A percentile compares a stretch with the other conserved stretches of the same genome.
Evolutionary conservation across 2,888 invertebrate genomes (phyloP).

Genomic region (Arge pagana): DNA sequence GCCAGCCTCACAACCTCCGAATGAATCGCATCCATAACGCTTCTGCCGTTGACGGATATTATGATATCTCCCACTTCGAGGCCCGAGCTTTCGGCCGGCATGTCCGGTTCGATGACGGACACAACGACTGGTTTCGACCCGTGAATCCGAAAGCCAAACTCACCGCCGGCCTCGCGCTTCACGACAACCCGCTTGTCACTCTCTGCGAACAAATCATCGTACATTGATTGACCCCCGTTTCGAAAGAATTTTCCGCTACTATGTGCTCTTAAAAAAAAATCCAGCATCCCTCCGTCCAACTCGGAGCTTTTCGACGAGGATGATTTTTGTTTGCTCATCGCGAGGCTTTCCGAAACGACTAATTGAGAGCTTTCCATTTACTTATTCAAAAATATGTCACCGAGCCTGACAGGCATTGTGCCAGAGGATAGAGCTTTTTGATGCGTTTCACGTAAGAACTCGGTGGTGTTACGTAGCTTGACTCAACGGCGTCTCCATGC

Average conservation of each 20-base stretch:
- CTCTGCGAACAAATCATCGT: conserved; percentile 71
- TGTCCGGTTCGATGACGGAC: conserved; percentile 91
- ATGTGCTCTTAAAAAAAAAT: too few relatives aligned
- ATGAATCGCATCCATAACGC: conserved; percentile 90
- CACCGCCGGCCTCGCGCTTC: conserved; percentile 77
- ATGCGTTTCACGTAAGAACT: too few relatives aligned
- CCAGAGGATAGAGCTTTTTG: not conserved
- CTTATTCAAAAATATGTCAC: not conserved
- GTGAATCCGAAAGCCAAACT: conserved; percentile 94
- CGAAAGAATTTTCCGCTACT: too few relatives aligned
- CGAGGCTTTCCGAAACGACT: too few relatives aligned
- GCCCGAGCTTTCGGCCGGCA: conserved; percentile 90
- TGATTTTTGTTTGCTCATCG: not conserved
- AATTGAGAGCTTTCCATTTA: too few relatives aligned
- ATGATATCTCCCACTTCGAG: conserved; percentile 94
- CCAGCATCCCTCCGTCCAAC: conserved; percentile 1
- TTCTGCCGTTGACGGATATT: conserved; percentile 87
- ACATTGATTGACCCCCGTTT: too few relatives aligned
- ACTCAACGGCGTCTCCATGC: too few relatives aligned
- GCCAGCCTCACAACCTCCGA: conserved; percentile 92
- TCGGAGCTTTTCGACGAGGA: not conserved
- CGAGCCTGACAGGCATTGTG: not conserved
- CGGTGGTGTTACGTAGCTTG: too few relatives aligned
- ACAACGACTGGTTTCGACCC: conserved; percentile 96
- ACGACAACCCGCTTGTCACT: conserved; percentile 87